Percentiles rank a stretch among this genome's conserved stretches.
These are phyloP conservation scores for Archips crataeganus DNA, from an alignment of 2,888 invertebrate species.

Conservation along the genomic window DNA sequence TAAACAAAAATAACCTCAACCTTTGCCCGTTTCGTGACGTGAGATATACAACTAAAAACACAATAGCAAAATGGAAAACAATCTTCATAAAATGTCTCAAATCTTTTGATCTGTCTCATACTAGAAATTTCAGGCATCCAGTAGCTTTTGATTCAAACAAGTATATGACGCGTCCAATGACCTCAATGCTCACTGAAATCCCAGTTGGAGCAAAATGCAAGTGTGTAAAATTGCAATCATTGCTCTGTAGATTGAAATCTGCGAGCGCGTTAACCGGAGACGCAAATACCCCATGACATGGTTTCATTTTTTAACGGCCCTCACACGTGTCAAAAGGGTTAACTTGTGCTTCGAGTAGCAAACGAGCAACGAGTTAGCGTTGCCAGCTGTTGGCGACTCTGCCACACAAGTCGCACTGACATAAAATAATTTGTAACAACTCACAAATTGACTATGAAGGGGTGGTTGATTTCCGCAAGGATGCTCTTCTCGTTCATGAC, in stretches of 20 bases:
- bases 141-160: neutral
- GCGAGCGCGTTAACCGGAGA: slow-evolving; percentile 18
- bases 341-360: slow-evolving; percentile 7
- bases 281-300: slow-evolving; percentile 28
- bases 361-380: slow-evolving; percentile 6
- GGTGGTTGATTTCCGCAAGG: slow-evolving; percentile 95
- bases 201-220: neutral
- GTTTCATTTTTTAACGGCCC: slow-evolving; percentile 35
- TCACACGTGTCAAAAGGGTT: slow-evolving; percentile 23
- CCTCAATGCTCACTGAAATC: neutral
- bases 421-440: slow-evolving; percentile 49
- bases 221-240: slow-evolving; percentile 3
- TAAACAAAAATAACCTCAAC: slow-evolving; percentile 23
- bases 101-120: neutral
- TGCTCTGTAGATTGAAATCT: slow-evolving; percentile 21
- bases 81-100: neutral
- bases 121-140: neutral
- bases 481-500: slow-evolving; percentile 99
- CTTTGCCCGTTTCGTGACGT: slow-evolving; percentile 15
- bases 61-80: neutral
- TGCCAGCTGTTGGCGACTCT: slow-evolving; percentile 22
- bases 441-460: slow-evolving; percentile 95
- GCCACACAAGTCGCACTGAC: slow-evolving; percentile 13
- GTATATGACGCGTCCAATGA: neutral
- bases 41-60: slow-evolving; percentile 3